phyloP scores from a whole-genome alignment of 2,797 vertebrate genomes.

The Philypnodon macrostomus region DNA sequence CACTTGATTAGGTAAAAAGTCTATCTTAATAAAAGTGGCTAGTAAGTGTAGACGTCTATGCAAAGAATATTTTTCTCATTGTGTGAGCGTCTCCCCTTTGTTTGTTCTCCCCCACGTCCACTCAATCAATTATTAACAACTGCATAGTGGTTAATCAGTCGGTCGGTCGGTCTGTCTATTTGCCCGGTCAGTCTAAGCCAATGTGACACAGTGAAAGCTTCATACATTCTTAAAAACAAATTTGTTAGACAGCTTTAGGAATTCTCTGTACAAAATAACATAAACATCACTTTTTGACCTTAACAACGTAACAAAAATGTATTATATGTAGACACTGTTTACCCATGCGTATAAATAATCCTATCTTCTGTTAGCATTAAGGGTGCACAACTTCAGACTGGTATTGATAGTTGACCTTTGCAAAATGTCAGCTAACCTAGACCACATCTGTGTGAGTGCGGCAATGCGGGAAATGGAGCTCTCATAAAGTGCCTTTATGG shows the following conservation, averaged over 20 bases:
- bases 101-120: constrained; percentile 11
- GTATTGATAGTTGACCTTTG: constrained; percentile 75
- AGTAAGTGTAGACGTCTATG: neutral
- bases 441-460: constrained; percentile 41
- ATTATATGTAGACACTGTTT: constrained; percentile 14
- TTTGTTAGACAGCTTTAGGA: constrained; percentile 20
- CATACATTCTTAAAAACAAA: constrained; percentile 55
- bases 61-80: neutral
- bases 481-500: constrained; percentile 64
- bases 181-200: neutral
- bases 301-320: neutral
- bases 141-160: constrained; percentile 5
- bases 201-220: constrained; percentile 5
- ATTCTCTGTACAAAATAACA: too few species aligned
- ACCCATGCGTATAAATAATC: constrained; percentile 13
- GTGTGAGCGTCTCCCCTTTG: neutral
- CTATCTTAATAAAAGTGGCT: too few species aligned
- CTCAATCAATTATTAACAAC: constrained; percentile 49
- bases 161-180: neutral
- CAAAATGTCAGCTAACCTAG: constrained; percentile 51
- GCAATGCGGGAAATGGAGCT: constrained; percentile 13
- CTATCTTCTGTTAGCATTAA: constrained; percentile 49
- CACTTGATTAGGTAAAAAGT: neutral
- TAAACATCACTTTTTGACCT: neutral
- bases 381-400: constrained; percentile 68